Conservation (phyloP, 2,797 vertebrate genomes). For the Acanthurus leucopareius region DNA sequence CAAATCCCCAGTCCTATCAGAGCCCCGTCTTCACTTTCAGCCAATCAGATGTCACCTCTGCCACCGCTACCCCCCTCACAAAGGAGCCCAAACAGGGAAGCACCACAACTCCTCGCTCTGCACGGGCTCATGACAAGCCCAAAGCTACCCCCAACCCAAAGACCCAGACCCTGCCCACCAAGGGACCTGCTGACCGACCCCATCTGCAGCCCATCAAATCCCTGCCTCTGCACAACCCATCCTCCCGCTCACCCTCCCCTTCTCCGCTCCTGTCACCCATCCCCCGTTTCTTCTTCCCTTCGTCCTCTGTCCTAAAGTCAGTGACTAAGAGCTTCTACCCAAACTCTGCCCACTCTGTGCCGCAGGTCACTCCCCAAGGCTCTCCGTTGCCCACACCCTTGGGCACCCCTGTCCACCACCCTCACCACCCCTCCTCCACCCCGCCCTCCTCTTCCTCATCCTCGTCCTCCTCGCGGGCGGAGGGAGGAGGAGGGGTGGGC, state of each 20-base stretch:
- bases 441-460: conserved; percentile 92
- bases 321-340: conserved; percentile 90
- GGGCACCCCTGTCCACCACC: conserved; percentile 94
- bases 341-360: conserved; percentile 88
- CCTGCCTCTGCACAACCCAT: conserved; percentile 88
- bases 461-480: conserved; percentile 87
- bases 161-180: conserved; percentile 93
- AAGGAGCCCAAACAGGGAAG: conserved; percentile 84
- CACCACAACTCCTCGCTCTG: conserved; percentile 78
- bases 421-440: conserved; percentile 90
- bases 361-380: conserved; percentile 92
- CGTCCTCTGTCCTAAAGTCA: conserved; percentile 89
- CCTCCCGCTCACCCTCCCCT: conserved; percentile 88
- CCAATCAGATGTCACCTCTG: conserved; percentile 87
- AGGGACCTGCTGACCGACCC: conserved; percentile 88
- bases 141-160: conserved; percentile 86
- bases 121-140: conserved; percentile 80
- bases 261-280: conserved; percentile 87
- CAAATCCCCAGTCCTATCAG: conserved; percentile 84
- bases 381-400: conserved; percentile 92
- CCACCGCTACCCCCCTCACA: conserved; percentile 79
- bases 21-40: conserved; percentile 91
- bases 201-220: conserved; percentile 90
- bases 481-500: conserved; percentile 87
- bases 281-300: conserved; percentile 89